A percentile compares a stretch with the other conserved stretches of the same genome.
Evolutionary conservation across 2,888 invertebrate species (phyloP).

Genomic region (Drosophila mimetica): DNA sequence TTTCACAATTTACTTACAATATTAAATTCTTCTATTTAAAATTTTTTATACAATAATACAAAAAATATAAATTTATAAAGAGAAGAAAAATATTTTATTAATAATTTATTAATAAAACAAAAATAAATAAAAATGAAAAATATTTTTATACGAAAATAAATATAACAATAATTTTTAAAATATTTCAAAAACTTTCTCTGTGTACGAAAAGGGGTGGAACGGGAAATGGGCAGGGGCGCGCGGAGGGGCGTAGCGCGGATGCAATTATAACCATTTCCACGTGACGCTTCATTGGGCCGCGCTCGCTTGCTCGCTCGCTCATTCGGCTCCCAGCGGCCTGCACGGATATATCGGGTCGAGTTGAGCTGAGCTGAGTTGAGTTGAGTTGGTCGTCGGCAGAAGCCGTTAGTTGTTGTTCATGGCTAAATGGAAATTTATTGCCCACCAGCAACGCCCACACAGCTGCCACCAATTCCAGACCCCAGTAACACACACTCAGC

Average conservation of each 20-base stretch:
- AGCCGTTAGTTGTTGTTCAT: conserved; percentile 52
- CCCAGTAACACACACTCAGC: conserved; percentile 3
- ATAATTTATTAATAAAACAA: not conserved
- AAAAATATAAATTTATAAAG: too few species aligned
- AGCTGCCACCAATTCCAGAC: conserved; percentile 36
- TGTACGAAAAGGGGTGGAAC: conserved; percentile 3
- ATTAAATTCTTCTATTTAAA: too few species aligned
- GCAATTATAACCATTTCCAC: conserved; percentile 79
- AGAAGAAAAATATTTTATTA: not conserved
- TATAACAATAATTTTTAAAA: not conserved
- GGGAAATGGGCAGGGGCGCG: not conserved
- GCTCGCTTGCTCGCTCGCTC: conserved; percentile 21
- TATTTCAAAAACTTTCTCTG: not conserved
- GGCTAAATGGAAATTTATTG: conserved; percentile 77
- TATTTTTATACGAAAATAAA: not conserved
- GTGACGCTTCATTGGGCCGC: conserved; percentile 75
- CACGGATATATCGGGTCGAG: conserved; percentile 31
- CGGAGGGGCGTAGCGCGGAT: conserved; percentile 59
- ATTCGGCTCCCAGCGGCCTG: conserved; percentile 55
- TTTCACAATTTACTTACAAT: too few species aligned
- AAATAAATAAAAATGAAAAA: too few species aligned
- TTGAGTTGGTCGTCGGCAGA: conserved; percentile 33
- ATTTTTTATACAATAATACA: too few species aligned
- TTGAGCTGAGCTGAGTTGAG: conserved; percentile 19
- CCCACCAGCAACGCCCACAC: conserved; percentile 65